Percentiles rank a stretch among this genome's conserved stretches.
Evolutionary conservation across 2,113 vertebrate species (phyloP).

Genomic region (Andinoacara biseriatus): DNA sequence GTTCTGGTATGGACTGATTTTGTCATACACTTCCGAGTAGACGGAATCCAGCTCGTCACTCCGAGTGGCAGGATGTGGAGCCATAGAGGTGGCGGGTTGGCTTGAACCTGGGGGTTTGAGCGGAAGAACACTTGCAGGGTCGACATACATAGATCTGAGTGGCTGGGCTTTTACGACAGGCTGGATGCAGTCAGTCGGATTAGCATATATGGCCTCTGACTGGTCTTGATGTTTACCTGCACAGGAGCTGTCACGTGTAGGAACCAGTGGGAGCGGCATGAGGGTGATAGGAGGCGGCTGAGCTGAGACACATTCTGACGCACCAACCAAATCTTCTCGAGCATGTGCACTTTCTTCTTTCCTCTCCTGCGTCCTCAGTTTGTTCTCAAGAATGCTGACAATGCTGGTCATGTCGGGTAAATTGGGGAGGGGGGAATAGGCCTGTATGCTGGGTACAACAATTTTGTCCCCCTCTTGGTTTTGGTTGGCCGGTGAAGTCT

Average conservation of each 20-base stretch:
- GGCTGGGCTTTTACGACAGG: not conserved
- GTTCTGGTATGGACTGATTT: conserved; percentile 44
- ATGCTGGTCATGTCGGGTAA: conserved; percentile 12
- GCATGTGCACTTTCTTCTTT: not conserved
- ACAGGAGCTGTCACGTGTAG: conserved; percentile 7
- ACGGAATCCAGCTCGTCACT: conserved; percentile 39
- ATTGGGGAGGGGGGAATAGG: conserved; percentile 77
- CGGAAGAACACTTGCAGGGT: conserved; percentile 54
- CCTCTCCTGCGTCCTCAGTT: conserved; percentile 20
- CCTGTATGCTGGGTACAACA: conserved; percentile 28
- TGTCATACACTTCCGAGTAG: conserved; percentile 82
- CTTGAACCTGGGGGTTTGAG: conserved; percentile 34
- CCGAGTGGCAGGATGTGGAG: not conserved
- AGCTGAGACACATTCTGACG: conserved; percentile 66
- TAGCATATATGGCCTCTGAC: conserved; percentile 84
- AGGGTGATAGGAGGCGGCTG: conserved; percentile 81
- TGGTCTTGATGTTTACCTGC: not conserved
- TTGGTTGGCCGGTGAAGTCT: conserved; percentile 59
- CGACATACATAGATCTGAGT: conserved; percentile 41
- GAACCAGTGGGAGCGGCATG: conserved; percentile 67
- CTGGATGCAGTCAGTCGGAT: conserved; percentile 80
- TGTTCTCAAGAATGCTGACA: conserved; percentile 44
- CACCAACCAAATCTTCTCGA: not conserved
- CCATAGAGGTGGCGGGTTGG: not conserved
- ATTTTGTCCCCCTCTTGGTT: conserved; percentile 50